Evolutionary conservation across 2,888 invertebrate species (phyloP), one percentile per base, ranked within the genome.

Genomic region (Morpho deidamia): DNA sequence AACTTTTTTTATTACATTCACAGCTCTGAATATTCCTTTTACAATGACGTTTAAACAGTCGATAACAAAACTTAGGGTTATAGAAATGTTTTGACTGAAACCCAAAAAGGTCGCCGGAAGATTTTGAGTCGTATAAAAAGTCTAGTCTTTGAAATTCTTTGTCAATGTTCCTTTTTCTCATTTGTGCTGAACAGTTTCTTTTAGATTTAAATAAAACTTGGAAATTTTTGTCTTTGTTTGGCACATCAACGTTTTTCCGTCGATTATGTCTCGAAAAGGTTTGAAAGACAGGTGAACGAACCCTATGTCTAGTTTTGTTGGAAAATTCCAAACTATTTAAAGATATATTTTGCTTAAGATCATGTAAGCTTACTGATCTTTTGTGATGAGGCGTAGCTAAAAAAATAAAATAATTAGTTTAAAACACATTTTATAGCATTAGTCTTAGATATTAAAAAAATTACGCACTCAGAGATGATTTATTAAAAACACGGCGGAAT

Each of bases 131-230:
- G 37, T 56, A 53, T n/a, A 48, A 43, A 34, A 53, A 39, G 45
- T 56, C 48, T 11, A 50, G 14, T 50, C 34, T 41, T 42, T 11
- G 50, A 7, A 8, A 38, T 12, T 51, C 43, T n/a, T 44, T 34
- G 9, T 10, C 14, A 47, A 39, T 8, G 1, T 43, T 51, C 33
- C 10, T 38, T 12, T 52, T 53, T 38, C 49, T 55, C 8, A 23
- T 32, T 39, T 40, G 55, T 23, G 47, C 46, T 34, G 41, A 43
- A 12, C 37, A 33, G 1, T 59, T 43, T 45, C 60, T 51, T 56
- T 62, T 44, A 11, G 60, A 58, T 32, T 46, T 51, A 56, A 57
- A 67, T 37, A 68, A 52, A 32, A 65, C 56, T 48, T 64, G 53
- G 23, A 64, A 46, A 11, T 62, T 23, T 23, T 23, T 53, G 7